Percentiles rank a stretch among this genome's conserved stretches.
phyloP scores from a whole-genome alignment of 2,113 vertebrate species.

The Rhinogobius similis region DNA sequence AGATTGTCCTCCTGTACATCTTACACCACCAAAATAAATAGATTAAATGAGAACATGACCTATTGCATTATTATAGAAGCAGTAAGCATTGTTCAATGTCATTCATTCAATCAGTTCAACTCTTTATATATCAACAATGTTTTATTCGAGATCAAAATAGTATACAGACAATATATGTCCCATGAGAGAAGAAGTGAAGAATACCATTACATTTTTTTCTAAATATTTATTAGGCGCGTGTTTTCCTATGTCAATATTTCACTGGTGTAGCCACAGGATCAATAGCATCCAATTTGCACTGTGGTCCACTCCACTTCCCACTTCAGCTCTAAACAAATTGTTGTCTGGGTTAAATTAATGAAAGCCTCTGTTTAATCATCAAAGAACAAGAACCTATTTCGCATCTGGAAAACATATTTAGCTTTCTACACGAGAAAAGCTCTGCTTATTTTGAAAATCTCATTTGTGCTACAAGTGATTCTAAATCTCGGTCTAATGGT shows the following conservation, averaged over 20 bases:
- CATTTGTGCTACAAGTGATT: slow-evolving; percentile 19
- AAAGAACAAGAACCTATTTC: slow-evolving; percentile 10
- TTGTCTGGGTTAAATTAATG: slow-evolving; percentile 51
- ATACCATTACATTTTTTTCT: background rate
- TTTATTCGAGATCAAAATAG: background rate
- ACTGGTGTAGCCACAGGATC: slow-evolving; percentile 39
- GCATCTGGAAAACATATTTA: slow-evolving; percentile 18
- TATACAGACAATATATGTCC: background rate
- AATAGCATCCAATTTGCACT: slow-evolving; percentile 56
- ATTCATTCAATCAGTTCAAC: no score
- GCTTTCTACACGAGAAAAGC: slow-evolving; percentile 2
- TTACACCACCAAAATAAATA: no score
- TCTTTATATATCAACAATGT: no score
- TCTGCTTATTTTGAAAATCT: slow-evolving; percentile 15
- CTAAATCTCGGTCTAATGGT: slow-evolving; percentile 8
- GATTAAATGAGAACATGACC: no score
- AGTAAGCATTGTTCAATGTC: no score
- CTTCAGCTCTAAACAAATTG: slow-evolving; percentile 51
- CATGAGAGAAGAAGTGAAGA: background rate
- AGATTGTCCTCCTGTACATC: no score
- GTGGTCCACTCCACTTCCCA: slow-evolving; percentile 26
- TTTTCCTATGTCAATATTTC: background rate
- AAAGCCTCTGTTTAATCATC: slow-evolving; percentile 37
- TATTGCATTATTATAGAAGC: no score
- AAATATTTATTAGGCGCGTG: slow-evolving; percentile 6